A percentile compares a stretch with the other conserved stretches of the same genome.
Evolutionary conservation across 2,888 invertebrate genomes (phyloP).

Genomic region (Philaethria dido): DNA sequence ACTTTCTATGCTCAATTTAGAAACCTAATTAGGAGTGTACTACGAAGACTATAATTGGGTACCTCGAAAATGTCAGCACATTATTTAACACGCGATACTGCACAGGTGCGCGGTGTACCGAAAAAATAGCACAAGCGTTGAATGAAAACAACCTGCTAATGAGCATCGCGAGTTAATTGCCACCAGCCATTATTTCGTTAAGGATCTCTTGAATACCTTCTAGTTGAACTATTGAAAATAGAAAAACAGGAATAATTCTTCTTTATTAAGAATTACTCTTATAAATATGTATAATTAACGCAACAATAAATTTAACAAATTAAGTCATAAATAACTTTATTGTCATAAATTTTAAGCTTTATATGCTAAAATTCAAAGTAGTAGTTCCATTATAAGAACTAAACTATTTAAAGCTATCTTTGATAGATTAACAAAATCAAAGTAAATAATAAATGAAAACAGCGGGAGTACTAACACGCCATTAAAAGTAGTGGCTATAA

Average conservation of each 20-base stretch:
- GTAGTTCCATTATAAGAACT: too few relatives aligned
- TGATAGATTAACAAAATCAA: too few relatives aligned
- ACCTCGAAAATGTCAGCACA: constrained; percentile 24
- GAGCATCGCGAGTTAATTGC: constrained; percentile 75
- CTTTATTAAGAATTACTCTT: not conserved
- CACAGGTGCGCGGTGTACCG: constrained; percentile 51
- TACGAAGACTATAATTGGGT: constrained; percentile 15
- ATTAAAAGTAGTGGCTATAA: too few relatives aligned
- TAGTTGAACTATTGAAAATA: constrained; percentile 2
- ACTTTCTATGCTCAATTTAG: constrained; percentile 1
- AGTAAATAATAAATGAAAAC: too few relatives aligned
- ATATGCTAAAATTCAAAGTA: too few relatives aligned
- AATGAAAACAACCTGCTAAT: constrained; percentile 78
- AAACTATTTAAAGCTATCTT: too few relatives aligned
- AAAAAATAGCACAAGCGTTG: constrained; percentile 70
- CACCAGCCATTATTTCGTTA: constrained; percentile 33
- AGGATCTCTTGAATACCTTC: constrained; percentile 20
- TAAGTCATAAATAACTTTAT: not conserved
- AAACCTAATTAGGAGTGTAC: constrained; percentile 9
- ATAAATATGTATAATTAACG: not conserved
- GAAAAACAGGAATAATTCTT: not conserved
- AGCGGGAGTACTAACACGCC: too few relatives aligned
- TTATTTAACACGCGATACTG: constrained; percentile 57
- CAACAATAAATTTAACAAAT: not conserved
- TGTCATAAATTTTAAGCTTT: too few relatives aligned